Evolutionary conservation across 2,888 invertebrate species (phyloP), one percentile per base, ranked within the genome.

Genomic region (Drosophila algonquin): DNA sequence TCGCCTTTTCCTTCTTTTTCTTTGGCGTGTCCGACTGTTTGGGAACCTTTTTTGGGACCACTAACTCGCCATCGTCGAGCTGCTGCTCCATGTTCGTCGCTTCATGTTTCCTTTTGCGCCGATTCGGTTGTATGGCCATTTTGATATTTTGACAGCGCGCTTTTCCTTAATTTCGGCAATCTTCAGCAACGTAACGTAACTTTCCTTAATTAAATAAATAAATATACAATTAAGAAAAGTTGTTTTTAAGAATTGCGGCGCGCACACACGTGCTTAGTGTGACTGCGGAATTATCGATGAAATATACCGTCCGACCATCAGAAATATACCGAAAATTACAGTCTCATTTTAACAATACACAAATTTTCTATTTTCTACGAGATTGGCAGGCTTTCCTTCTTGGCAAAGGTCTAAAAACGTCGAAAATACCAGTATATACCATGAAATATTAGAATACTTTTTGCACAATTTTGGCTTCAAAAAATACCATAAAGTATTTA

Each of bases 61-160:
- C 88, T 35, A 60, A 47, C 59, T 87, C 86, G 1, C 77, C 85
- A 1, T 89, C 77, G 40, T 75, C 78, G 7, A 52, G 64, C 27
- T 57, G 67, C 18, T 75, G 75, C 1, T 76, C 73, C 6, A 24
- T 30, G 0, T 32, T 52, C 5, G 65, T 45, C 12, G 30, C 51
- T 45, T 77, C 80, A 24, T 89, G 89, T 62, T 89, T 91, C 53
- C 91, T 79, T 48, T 90, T 90, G 3, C 90, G 80, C 48, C 77
- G 85, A 77, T 90, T 91, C n/a, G 77, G 60, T 76, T 90, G 85
- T 51, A 90, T 77, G 5, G 91, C 91, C 90, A 90, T 90, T 46
- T 77, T 79, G 30, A 8, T 7, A 10, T 6, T 24, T 48, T 35
- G 14, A 27, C 10, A 6, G 52, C 18, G 32, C 6, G n/a, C 30